Base-by-base conservation (phyloP, 64 coral and sea anemone species). In the Stichodactyla mertensii region DNA sequence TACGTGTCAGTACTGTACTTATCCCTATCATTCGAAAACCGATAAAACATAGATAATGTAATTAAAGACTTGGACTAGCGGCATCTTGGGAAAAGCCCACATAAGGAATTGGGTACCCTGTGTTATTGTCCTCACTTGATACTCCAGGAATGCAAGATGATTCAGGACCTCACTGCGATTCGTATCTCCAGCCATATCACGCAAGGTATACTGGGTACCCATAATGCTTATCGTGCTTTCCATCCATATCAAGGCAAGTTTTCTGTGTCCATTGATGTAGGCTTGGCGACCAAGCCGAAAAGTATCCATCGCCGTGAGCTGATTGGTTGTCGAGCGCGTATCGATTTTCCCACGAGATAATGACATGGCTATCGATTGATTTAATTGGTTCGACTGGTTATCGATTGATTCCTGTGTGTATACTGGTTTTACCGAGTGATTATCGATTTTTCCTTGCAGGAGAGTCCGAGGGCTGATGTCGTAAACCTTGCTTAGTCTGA, bases 151-250 rank as follows among this genome's bases (percentile, higher is more conserved):
- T 5, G 79, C 88, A 26, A 89, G 55, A 20, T 89, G 23, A 55
- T 89, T 71, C 60, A 89, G 31, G 6, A 89, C 55, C 5, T 64
- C 67, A 16, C 16, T 83, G 15, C 88, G 61, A 10, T 83, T 71
- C 4, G 82, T 80, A 27, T 77, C 52, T 27, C 26, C 62, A 52
- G 82, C 28, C 31, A 89, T 70, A 84, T 89, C 67, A 0, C 53
- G 16, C 67, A 55, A 53, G 20, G 45, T 15, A 31, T 56, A 70
- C 31, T 60, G 62, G n/a, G 62, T 52, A 56, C 82, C 88, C 88
- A 89, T 89, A 3, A 89, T 85, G 22, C 88, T 84, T 24, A 91
- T 26, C 69, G 84, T 54, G 36, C 79, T 66, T 55, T 91, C 26
- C 52, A 91, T 51, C 89, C 89, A 91, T 9, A 28, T 55, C 57